Evolutionary conservation across 2,888 invertebrate species (phyloP).

Genomic region (Pteria penguin): DNA sequence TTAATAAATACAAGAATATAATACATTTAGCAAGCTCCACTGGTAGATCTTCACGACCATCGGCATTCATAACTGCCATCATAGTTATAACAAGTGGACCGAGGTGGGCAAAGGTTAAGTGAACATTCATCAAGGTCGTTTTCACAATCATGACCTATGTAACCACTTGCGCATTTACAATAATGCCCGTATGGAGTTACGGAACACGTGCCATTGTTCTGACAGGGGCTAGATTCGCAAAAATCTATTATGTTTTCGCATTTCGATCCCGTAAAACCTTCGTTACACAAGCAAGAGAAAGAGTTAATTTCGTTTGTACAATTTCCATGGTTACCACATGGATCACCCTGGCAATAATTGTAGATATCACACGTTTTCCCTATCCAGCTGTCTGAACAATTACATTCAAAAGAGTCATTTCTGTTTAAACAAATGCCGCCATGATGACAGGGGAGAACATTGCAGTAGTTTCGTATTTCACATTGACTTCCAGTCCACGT

Average conservation of each 20-base stretch:
- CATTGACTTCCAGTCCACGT: slow-evolving; percentile 6
- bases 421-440: slow-evolving; percentile 4
- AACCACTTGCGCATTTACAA: slow-evolving; percentile 10
- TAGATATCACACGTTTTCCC: slow-evolving; percentile 1
- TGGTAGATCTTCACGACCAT: too few species aligned
- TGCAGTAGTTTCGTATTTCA: slow-evolving; percentile 10
- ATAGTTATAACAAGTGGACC: slow-evolving; percentile 5
- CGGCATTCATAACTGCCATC: neutral
- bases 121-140: slow-evolving; percentile 7
- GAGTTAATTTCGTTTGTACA: neutral
- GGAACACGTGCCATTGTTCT: slow-evolving; percentile 4
- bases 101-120: slow-evolving; percentile 2
- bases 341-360: slow-evolving; percentile 8
- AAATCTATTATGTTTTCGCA: slow-evolving; percentile 1
- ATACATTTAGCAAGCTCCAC: too few species aligned
- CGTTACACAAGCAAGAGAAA: neutral
- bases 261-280: neutral
- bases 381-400: slow-evolving; percentile 4
- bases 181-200: neutral
- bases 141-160: slow-evolving; percentile 1
- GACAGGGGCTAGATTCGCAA: slow-evolving; percentile 1
- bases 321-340: slow-evolving; percentile 1
- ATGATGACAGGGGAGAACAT: neutral
- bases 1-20: too few species aligned
- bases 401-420: neutral